These are phyloP conservation scores for Hemitrygon akajei DNA, from an alignment of 2,797 vertebrate species.

Conservation along the genomic window DNA sequence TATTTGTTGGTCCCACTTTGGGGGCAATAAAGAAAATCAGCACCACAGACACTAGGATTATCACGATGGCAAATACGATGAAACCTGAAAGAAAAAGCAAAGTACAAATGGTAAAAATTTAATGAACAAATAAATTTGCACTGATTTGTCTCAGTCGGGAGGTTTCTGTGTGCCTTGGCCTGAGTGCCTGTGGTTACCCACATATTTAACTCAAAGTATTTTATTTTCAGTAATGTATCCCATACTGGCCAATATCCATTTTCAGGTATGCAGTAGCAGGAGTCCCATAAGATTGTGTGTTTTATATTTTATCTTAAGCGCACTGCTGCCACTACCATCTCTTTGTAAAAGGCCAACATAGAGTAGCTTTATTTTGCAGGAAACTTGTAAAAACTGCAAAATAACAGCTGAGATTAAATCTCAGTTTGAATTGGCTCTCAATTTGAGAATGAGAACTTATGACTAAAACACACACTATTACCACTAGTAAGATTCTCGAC, in stretches of 20 bases:
- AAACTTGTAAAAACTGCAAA: too few relatives aligned
- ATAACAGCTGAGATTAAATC: too few relatives aligned
- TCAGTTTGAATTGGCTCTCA: too few relatives aligned
- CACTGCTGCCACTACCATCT: not conserved
- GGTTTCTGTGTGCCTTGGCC: not conserved
- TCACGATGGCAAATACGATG: conserved; percentile 56
- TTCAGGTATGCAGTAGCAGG: not conserved
- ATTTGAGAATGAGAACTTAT: too few relatives aligned
- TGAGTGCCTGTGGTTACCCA: not conserved
- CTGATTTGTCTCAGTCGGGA: not conserved
- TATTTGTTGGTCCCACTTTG: conserved; percentile 59
- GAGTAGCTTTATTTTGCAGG: not conserved
- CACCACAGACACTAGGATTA: conserved; percentile 50
- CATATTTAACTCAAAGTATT: not conserved
- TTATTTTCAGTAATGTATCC: not conserved
- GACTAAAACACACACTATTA: too few relatives aligned
- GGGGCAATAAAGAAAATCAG: conserved; percentile 60
- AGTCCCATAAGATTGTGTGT: not conserved
- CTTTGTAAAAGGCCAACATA: not conserved
- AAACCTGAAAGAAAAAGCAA: conserved; percentile 50
- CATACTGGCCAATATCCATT: not conserved
- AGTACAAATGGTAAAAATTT: not conserved
- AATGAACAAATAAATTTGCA: not conserved
- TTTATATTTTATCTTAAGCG: not conserved
- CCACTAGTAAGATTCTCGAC: too few relatives aligned